Evolutionary conservation across 1,140 invertebrate species (phyloP), one percentile per base, ranked within the genome.

Genomic region (Heliothis virescens): DNA sequence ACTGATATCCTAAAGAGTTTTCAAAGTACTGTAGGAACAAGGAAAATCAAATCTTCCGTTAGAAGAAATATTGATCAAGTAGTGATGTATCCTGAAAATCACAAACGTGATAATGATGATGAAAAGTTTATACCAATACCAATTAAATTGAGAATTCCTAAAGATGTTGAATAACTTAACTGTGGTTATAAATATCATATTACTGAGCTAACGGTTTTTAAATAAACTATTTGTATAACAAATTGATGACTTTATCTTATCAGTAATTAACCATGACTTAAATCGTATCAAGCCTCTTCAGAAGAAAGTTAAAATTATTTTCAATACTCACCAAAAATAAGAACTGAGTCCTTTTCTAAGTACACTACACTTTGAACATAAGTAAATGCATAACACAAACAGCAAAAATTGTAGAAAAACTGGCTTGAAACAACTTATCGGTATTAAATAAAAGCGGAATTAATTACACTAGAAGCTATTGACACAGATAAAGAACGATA

Each of bases 41-140:
- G 34, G 47, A 63, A 52, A 59, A 11, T 48, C 0, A 29, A 26
- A 16, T n/a, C 60, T 34, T 53, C 60, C 18, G 16, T 60, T 26
- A 63, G 69, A 12, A 21, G 26, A 52, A 50, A 52, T 47, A 9
- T 47, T 16, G n/a, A 76, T 21, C 48, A 63, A 41, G 16, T 29
- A 65, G 34, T 26, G 2, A 53, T 16, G 3, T 18, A 62, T 21
- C 62, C 63, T 16, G 4, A 3, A 13, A 47, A 57, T n/a, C 34
- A 55, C 15, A 34, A 60, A 13, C 50, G 76, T 57, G 71, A 65
- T 50, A 67, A 83, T 52, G 81, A 87, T 63, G 80, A 82, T 53
- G 77, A 69, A 3, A 69, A 77, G 12, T 87, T 85, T 80, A 73
- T 92, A 71, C 91, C 88, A 26, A 83, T 92, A 78, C 86, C 89